These are phyloP conservation scores for Sipha maydis DNA, from an alignment of 2,888 invertebrate genomes.

Conservation along the genomic window DNA sequence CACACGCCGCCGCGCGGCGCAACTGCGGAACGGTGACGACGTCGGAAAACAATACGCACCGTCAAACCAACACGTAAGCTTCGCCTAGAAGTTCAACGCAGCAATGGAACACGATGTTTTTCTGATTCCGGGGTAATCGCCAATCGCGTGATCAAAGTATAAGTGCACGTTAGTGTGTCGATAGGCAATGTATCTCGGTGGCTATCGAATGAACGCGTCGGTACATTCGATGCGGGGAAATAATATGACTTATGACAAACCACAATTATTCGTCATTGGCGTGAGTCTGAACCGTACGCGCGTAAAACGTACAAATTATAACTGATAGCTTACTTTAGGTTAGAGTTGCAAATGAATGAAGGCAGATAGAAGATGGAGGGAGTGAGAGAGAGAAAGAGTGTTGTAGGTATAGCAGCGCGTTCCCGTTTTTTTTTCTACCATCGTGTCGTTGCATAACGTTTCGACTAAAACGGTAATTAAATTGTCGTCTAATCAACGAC, in stretches of 20 bases:
- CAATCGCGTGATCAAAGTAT: too few species aligned
- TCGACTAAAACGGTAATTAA: slow-evolving; percentile 32
- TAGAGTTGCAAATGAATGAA: background rate
- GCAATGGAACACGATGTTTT: background rate
- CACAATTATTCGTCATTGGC: background rate
- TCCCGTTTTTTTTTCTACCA: background rate
- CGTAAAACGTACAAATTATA: background rate
- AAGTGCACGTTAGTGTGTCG: too few species aligned
- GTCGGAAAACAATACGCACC: too few species aligned
- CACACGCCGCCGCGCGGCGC: too few species aligned
- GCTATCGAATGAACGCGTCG: too few species aligned
- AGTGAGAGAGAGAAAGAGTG: background rate
- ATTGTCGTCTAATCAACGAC: slow-evolving; percentile 30
- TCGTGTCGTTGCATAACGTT: slow-evolving; percentile 20
- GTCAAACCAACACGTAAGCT: too few species aligned
- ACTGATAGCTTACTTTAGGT: background rate
- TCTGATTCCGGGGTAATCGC: background rate
- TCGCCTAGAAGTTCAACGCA: too few species aligned
- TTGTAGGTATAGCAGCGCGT: background rate
- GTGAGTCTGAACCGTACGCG: background rate
- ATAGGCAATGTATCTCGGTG: too few species aligned
- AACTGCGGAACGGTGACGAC: too few species aligned
- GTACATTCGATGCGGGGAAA: too few species aligned
- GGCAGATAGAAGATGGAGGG: too few species aligned
- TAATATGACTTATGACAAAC: too few species aligned